phyloP scores from a whole-genome alignment of 2,797 vertebrate species.

The Distichodus sexfasciatus region DNA sequence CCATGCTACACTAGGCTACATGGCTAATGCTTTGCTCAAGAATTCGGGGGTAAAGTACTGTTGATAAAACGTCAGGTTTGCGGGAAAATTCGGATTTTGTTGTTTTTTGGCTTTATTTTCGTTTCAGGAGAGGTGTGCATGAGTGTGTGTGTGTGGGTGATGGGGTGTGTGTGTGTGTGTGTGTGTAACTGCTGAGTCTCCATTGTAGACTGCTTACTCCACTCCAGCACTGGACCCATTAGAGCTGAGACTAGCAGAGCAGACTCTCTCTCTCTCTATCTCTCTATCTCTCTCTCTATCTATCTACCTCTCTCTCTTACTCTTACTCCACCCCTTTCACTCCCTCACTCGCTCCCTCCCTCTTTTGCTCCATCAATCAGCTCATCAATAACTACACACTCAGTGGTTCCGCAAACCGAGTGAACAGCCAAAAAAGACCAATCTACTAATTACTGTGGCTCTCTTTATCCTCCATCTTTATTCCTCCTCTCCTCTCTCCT shows the following conservation, averaged over 20 bases:
- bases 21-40: too few species aligned
- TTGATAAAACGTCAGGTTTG: too few species aligned
- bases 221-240: conserved; percentile 64
- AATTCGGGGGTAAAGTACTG: too few species aligned
- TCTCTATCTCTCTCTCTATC: conserved; percentile 10
- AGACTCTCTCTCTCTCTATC: conserved; percentile 32
- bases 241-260: conserved; percentile 68
- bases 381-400: conserved; percentile 78
- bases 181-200: conserved; percentile 66
- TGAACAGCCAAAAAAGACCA: conserved; percentile 68
- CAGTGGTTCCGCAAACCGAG: conserved; percentile 61
- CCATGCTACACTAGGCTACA: too few species aligned
- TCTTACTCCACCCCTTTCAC: too few species aligned
- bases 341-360: too few species aligned
- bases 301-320: neutral
- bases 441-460: conserved; percentile 75
- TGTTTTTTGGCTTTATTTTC: too few species aligned
- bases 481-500: conserved; percentile 2
- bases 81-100: too few species aligned
- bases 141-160: conserved; percentile 1
- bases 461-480: conserved; percentile 39
- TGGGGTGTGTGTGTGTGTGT: conserved; percentile 3
- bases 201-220: conserved; percentile 69
- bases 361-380: conserved; percentile 73
- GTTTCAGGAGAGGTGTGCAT: neutral